These are phyloP conservation scores for Jacana jacana DNA, from an alignment of 2,113 vertebrate genomes.

Conservation along the genomic window DNA sequence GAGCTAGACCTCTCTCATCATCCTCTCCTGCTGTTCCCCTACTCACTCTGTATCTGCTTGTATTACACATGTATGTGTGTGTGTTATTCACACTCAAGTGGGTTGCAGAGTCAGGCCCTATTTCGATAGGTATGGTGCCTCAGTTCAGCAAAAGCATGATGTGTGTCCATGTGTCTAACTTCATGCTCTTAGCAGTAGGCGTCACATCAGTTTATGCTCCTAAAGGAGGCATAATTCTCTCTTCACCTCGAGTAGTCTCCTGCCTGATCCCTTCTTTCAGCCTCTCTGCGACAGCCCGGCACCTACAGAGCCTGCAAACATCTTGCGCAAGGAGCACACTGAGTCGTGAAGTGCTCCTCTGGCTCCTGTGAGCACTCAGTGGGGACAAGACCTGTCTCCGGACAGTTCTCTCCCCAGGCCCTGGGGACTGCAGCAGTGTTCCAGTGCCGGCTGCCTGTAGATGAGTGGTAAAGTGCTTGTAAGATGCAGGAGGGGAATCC, in stretches of 20 bases:
- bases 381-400: not conserved
- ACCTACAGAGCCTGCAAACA: not conserved
- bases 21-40: not conserved
- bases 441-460: accelerated
- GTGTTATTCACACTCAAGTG: not conserved
- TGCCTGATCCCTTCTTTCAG: not conserved
- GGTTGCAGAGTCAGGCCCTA: not conserved
- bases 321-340: accelerated
- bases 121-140: not conserved
- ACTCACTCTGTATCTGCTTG: not conserved
- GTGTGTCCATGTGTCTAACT: not conserved
- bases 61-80: accelerated
- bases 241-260: not conserved
- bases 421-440: not conserved
- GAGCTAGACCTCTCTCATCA: not conserved
- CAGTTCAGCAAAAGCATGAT: not conserved
- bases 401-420: not conserved
- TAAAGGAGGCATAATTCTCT: not conserved
- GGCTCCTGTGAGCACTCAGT: not conserved
- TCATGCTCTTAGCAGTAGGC: not conserved
- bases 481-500: not conserved
- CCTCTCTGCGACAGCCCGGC: not conserved
- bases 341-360: not conserved
- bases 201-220: accelerated
- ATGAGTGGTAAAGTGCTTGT: not conserved